A percentile compares a stretch with the other conserved stretches of the same genome.
Conservation (phyloP, 2,888 invertebrate genomes). For the Smittia aterrima region DNA sequence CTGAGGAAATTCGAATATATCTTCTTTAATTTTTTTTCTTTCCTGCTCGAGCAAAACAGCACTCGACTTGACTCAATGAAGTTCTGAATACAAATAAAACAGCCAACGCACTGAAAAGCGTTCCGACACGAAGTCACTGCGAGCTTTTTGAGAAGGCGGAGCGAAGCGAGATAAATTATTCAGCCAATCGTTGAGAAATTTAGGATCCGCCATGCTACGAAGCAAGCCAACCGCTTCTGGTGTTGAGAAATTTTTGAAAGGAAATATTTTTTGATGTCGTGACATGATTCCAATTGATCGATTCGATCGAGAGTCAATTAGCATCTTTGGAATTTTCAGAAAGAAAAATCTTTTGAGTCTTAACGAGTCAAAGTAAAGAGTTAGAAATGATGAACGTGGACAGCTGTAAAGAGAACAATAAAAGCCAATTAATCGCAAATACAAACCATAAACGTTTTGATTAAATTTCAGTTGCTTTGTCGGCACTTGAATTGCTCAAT, state of each 20-base stretch:
- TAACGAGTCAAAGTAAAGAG: not conserved
- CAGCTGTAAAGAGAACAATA: not conserved
- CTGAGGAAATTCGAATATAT: not conserved
- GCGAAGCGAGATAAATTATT: not conserved
- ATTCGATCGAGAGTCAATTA: too few relatives aligned
- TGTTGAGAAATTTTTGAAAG: not conserved
- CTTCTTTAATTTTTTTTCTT: not conserved
- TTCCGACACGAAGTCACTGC: not conserved
- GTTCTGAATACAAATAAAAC: not conserved
- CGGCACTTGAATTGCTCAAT: slow-evolving; percentile 12
- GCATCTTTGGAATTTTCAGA: too few relatives aligned
- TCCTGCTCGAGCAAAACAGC: not conserved
- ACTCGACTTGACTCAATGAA: slow-evolving; percentile 2
- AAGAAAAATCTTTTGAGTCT: not conserved
- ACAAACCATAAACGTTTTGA: not conserved
- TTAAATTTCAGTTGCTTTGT: slow-evolving; percentile 5
- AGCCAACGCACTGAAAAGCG: not conserved
- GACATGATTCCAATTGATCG: too few relatives aligned
- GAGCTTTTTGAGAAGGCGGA: not conserved
- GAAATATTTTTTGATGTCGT: not conserved
- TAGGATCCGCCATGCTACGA: not conserved
- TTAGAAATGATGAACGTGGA: not conserved
- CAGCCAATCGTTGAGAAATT: not conserved
- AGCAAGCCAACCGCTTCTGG: not conserved
- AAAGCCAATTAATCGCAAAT: not conserved